Evolutionary conservation across 1,140 invertebrate species (phyloP), one percentile per base, ranked within the genome.

Genomic region (Drosophila sproati): DNA sequence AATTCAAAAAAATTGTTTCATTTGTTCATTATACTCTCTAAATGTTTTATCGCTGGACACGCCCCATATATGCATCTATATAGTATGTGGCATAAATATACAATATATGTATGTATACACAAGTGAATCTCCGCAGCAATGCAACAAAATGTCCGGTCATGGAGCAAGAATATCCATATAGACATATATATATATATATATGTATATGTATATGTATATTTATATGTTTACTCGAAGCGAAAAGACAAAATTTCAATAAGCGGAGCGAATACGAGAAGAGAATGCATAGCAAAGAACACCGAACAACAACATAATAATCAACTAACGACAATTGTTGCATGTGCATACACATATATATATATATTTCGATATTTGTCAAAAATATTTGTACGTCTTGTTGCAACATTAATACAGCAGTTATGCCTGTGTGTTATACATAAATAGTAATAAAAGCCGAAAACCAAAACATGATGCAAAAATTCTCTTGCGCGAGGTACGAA

Each of bases 301-400:
- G n/a, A 41, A 41, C 34, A 41, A 41, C 39, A 43, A n/a, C 7
- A 39, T 8, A 39, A 8, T 39, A 43, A n/a, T 43, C 10, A n/a
- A 43, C 3, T 43, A n/a, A 43, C 39, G 39, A 43, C 10, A 43
- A 4, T 43, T 43, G 39, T n/a, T 43, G 10, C 39, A 47, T 7
- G 31, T 47, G 39, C 32, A 41, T 29, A 47, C 28, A 55, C 35
- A 52, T 72, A 50, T 61, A 71, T 29, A 52, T 47, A 20, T 63
- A 72, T 64, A 77, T 64, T 52, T 56, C 6, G 45, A 72, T 28
- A 64, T 56, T 60, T 62, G 45, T 64, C 57, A 56, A 63, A 56
- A 75, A 54, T 28, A 72, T 72, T 78, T 78, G 78, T 72, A 72
- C 69, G 67, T 78, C 75, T 78, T 78, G 76, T 78, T 78, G 75